Percentiles rank a stretch among this genome's conserved stretches.
These are phyloP conservation scores for Prosapia bicincta DNA, from an alignment of 2,888 invertebrate species.

Conservation along the genomic window DNA sequence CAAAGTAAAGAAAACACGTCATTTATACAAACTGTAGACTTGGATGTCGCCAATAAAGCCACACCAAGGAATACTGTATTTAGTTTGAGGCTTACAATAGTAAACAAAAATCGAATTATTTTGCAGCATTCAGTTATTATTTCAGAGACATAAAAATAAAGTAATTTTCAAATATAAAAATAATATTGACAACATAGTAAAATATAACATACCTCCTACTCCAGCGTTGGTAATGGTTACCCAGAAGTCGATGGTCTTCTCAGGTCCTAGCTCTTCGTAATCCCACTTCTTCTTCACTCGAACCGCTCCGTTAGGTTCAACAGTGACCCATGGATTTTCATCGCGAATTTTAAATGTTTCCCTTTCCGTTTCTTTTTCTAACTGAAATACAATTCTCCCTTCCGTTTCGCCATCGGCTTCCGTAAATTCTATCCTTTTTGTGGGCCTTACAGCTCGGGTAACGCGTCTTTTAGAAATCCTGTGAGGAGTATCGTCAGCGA, in stretches of 20 bases:
- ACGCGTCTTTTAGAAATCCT: constrained; percentile 72
- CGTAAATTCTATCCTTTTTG: constrained; percentile 87
- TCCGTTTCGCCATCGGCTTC: constrained; percentile 88
- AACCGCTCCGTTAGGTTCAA: constrained; percentile 87
- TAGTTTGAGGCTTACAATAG: too few species aligned
- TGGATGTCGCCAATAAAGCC: too few species aligned
- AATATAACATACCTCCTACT: constrained; percentile 80
- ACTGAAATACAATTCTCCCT: constrained; percentile 81
- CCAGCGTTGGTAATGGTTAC: constrained; percentile 89
- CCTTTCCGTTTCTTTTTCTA: constrained; percentile 88
- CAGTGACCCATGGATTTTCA: constrained; percentile 91
- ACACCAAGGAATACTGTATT: too few species aligned
- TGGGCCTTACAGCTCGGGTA: constrained; percentile 89
- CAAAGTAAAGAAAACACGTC: too few species aligned
- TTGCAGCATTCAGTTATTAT: too few species aligned
- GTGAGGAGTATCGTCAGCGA: constrained; percentile 40
- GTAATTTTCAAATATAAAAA: too few species aligned
- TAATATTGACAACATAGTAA: too few species aligned
- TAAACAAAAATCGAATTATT: too few species aligned
- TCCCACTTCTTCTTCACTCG: constrained; percentile 96
- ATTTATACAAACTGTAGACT: too few species aligned
- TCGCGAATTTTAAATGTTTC: constrained; percentile 92
- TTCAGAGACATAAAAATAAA: too few species aligned
- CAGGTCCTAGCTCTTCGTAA: constrained; percentile 89
- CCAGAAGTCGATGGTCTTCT: constrained; percentile 95